Conservation (phyloP, 2,797 vertebrate genomes). For the Rhabdomys pumilio region DNA sequence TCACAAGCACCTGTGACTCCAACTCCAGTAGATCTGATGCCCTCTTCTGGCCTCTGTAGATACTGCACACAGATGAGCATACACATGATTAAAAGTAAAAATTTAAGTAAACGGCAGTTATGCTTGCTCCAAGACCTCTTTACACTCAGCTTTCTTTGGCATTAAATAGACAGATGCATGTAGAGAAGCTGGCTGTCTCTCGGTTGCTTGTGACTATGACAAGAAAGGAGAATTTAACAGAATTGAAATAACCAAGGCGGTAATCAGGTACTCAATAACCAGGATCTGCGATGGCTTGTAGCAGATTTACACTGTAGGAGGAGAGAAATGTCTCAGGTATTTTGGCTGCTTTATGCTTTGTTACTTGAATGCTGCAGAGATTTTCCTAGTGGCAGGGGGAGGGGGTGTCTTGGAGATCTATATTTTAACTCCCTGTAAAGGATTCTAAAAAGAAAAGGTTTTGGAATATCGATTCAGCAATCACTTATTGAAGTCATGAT, state of each 20-base stretch:
- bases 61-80: background rate
- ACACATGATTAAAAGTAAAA: background rate
- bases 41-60: background rate
- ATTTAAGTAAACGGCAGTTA: background rate
- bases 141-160: background rate
- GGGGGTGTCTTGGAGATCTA: background rate
- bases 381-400: background rate
- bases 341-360: rapidly evolving
- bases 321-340: background rate
- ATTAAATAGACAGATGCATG: background rate
- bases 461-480: background rate
- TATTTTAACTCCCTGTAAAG: background rate
- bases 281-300: background rate
- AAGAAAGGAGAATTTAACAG: background rate
- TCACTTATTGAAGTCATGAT: background rate
- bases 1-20: background rate
- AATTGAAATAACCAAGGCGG: background rate
- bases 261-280: background rate
- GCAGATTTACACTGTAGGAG: background rate
- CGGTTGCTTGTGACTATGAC: background rate
- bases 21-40: background rate
- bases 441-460: background rate
- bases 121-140: background rate
- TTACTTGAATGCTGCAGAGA: rapidly evolving
- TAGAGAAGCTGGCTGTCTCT: background rate